Evolutionary conservation across 2,797 vertebrate species (phyloP).

Genomic region (Artibeus jamaicensis): DNA sequence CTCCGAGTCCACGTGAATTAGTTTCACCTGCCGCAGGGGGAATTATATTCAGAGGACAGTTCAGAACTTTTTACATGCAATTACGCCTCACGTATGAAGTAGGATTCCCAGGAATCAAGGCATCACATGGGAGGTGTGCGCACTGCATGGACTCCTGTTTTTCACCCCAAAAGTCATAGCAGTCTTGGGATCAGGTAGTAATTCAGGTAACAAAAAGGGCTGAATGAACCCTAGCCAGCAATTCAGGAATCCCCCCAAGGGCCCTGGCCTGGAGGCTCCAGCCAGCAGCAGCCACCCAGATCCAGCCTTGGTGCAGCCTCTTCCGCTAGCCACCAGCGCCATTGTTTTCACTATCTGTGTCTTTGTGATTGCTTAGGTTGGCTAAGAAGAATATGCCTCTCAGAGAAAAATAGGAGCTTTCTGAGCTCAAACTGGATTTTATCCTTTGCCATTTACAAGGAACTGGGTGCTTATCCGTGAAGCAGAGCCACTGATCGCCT

Average conservation of each 20-base stretch:
- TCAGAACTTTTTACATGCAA: neutral
- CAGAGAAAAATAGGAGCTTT: neutral
- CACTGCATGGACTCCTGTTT: neutral
- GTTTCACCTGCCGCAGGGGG: neutral
- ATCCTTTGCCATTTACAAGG: neutral
- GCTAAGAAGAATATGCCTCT: neutral
- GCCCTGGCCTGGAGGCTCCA: neutral
- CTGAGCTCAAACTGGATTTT: neutral
- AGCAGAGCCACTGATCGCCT: neutral
- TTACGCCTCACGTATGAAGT: neutral
- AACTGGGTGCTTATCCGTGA: neutral
- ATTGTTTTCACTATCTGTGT: neutral
- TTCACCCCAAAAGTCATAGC: neutral
- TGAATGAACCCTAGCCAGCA: neutral
- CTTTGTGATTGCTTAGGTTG: neutral
- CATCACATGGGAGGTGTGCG: neutral
- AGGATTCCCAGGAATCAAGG: neutral
- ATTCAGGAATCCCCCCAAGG: neutral
- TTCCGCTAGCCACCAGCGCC: neutral
- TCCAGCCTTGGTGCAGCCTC: neutral
- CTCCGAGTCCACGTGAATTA: neutral
- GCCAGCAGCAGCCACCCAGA: neutral
- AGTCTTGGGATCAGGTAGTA: neutral
- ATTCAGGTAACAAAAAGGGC: neutral
- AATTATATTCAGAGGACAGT: neutral